These are phyloP conservation scores for Epinephelus fuscoguttatus DNA, from an alignment of 2,113 vertebrate species.

Conservation along the genomic window DNA sequence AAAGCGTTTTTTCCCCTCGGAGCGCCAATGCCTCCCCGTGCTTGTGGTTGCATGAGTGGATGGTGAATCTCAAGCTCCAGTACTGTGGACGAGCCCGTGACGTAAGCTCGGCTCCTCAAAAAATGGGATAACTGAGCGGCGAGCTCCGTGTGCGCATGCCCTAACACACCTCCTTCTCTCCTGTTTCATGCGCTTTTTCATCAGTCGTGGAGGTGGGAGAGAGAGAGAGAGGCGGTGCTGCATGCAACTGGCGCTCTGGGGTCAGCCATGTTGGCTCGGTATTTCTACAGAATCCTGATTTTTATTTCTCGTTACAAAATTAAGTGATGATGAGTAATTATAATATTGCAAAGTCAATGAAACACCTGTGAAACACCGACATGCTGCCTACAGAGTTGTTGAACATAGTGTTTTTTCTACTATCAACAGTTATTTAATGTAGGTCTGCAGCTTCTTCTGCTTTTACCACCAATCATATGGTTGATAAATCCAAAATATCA, in stretches of 20 bases:
- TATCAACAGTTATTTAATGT: not conserved
- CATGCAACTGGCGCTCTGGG: slow-evolving; percentile 43
- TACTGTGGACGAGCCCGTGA: slow-evolving; percentile 75
- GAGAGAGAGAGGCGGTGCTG: slow-evolving; percentile 21
- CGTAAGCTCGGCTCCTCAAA: slow-evolving; percentile 72
- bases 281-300: not conserved
- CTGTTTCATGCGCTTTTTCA: slow-evolving; percentile 60
- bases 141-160: slow-evolving; percentile 66
- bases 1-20: slow-evolving; percentile 50
- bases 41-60: slow-evolving; percentile 78
- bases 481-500: not conserved
- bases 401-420: not conserved
- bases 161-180: slow-evolving; percentile 62
- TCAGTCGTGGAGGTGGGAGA: slow-evolving; percentile 33
- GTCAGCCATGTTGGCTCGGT: slow-evolving; percentile 73
- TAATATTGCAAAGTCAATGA: not conserved
- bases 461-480: not conserved
- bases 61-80: slow-evolving; percentile 65
- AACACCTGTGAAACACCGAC: not conserved
- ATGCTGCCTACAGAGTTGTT: not conserved
- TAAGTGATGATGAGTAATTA: not conserved
- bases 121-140: slow-evolving; percentile 62
- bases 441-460: not conserved
- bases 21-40: slow-evolving; percentile 67
- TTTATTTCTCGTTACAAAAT: not conserved